phyloP scores from a whole-genome alignment of 1,140 invertebrate species.

The Drosophila sulfurigaster region DNA sequence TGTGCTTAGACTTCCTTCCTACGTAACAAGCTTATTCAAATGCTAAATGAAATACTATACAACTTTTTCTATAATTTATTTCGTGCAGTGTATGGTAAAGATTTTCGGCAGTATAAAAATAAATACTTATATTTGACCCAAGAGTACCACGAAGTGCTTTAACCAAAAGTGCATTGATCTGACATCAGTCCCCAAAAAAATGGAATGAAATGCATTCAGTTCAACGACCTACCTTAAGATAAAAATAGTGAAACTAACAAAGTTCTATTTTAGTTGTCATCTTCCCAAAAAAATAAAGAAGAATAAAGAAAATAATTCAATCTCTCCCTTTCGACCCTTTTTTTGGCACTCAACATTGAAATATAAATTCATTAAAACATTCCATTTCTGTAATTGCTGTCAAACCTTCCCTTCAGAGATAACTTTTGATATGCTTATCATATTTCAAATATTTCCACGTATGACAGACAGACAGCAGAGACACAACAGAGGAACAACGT shows the following conservation, averaged over 20 bases:
- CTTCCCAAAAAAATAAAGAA: conserved; percentile 1
- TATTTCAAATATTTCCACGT: conserved; percentile 77
- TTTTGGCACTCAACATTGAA: conserved; percentile 20
- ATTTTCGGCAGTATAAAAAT: background rate
- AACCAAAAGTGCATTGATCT: conserved; percentile 54
- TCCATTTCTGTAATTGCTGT: conserved; percentile 74
- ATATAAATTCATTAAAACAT: conserved; percentile 80
- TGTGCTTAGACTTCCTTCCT: conserved; percentile 65
- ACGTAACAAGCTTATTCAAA: conserved; percentile 22
- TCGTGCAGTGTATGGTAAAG: conserved; percentile 10
- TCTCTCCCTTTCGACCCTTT: conserved; percentile 37
- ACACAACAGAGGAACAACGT: conserved; percentile 32
- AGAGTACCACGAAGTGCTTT: conserved; percentile 19
- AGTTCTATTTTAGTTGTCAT: conserved; percentile 41
- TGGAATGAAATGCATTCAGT: conserved; percentile 32
- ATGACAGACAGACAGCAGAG: conserved; percentile 53
- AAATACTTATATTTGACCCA: background rate
- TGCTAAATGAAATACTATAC: conserved; percentile 15
- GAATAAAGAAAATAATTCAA: background rate
- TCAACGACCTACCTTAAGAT: conserved; percentile 68
- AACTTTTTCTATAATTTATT: background rate
- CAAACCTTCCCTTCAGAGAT: conserved; percentile 22
- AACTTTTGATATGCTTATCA: conserved; percentile 48
- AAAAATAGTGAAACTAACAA: conserved; percentile 35
- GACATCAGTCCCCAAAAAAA: background rate